Evolutionary conservation across 2,113 vertebrate species (phyloP), one percentile per base, ranked within the genome.

Genomic region (Larimichthys polyactis): DNA sequence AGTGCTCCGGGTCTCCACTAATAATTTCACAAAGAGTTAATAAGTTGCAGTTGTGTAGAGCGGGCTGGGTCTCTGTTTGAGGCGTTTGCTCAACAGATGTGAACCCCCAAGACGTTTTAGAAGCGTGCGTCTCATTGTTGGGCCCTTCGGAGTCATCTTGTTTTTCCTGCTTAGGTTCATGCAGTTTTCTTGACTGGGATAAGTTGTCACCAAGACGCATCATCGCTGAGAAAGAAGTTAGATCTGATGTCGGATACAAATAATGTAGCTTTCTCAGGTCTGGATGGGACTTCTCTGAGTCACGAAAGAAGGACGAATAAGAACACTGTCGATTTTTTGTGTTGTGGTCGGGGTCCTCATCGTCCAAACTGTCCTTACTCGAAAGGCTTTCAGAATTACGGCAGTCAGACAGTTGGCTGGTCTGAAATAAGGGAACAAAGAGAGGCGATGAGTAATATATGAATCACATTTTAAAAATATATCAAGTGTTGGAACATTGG

Each of bases 321-420:
- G 85, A 73, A 19, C 64, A 85, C 79, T 89, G 90, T 63, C 11
- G 84, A 11, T 79, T 29, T 62, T 85, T 82, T 78, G 74, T 71
- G 76, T 84, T 93, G 73, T 88, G 91, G 79, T 92, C 91, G 89
- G 62, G 84, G 11, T 95, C 94, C 67, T 94, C 94, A 78, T 87
- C 93, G 68, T 99, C 97, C 90, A 99, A 95, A 85, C 97, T 99
- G 92, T 99, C 98, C 87, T 95, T 87, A 90, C 96, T 97, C 16
- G 92, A 96, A 66, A 97, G 77, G 69, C 96, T 98, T 86, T 96
- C 96, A 78, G 96, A 96, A 83, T 90, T 91, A 68, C 91, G 88
- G 89, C 92, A 86, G 72, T 94, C 90, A 78, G 94, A 92, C 83
- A 95, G 85, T 86, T 94, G 88, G 88, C 95, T 94, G 89, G 95